Conservation (phyloP, 2,797 vertebrate species). For the Cyprinodon diabolis region DNA sequence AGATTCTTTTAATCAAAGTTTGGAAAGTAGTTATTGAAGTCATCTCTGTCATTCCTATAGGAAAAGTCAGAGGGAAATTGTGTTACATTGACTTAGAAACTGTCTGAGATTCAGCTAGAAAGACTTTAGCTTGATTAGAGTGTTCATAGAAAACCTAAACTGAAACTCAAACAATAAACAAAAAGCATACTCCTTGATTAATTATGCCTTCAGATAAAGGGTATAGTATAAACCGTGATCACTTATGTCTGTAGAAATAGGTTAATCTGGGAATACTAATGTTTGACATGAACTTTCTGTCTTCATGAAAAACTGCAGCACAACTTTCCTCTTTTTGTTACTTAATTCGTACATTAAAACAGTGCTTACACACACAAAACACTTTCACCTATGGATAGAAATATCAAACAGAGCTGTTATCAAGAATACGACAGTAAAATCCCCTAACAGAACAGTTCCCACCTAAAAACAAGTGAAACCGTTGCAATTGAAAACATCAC, state of each 20-base stretch:
- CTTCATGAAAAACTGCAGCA: not conserved
- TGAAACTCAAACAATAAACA: not conserved
- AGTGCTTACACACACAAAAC: not conserved
- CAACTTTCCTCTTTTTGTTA: not conserved
- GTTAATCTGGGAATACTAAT: not conserved
- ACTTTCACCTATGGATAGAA: not conserved
- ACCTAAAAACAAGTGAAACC: too few species aligned
- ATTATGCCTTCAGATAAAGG: not conserved
- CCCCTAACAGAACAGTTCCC: too few species aligned
- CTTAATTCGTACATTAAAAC: not conserved
- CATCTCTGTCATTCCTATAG: not conserved
- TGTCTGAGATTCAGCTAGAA: not conserved
- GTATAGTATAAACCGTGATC: not conserved
- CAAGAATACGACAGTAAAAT: too few species aligned
- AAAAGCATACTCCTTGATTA: not conserved
- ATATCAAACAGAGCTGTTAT: too few species aligned
- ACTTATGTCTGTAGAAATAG: not conserved
- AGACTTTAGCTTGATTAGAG: not conserved
- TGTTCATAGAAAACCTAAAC: not conserved
- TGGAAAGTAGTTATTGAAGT: not conserved
- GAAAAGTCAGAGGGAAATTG: not conserved
- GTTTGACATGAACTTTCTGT: not conserved
- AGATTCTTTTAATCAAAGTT: not conserved
- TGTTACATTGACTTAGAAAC: not conserved
- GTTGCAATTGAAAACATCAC: too few species aligned